Evolutionary conservation across 2,888 invertebrate species (phyloP).

Genomic region (Trachelus tabidus): DNA sequence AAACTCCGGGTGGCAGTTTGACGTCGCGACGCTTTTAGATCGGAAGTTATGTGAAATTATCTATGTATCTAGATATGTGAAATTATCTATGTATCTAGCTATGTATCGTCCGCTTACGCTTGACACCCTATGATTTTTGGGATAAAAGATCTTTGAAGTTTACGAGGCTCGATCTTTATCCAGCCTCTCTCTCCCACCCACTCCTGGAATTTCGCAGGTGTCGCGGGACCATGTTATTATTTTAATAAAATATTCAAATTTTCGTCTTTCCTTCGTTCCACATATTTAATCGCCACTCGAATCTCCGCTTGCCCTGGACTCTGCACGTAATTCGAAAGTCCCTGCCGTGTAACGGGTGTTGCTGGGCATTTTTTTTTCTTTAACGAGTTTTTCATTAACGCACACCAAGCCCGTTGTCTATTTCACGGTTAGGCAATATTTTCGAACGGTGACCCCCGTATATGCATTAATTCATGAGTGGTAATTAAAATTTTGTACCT

Average conservation of each 20-base stretch:
- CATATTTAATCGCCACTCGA: constrained; percentile 2
- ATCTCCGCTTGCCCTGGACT: constrained; percentile 11
- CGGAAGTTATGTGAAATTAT: too few species aligned
- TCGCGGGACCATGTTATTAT: too few species aligned
- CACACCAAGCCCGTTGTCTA: neutral
- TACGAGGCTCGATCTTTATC: neutral
- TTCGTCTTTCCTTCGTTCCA: too few species aligned
- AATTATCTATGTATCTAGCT: too few species aligned
- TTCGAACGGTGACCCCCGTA: constrained; percentile 29
- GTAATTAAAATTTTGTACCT: constrained; percentile 30
- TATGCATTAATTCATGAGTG: constrained; percentile 39
- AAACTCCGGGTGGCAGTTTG: too few species aligned
- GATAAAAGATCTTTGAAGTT: neutral
- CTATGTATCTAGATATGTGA: too few species aligned
- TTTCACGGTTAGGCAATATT: constrained; percentile 12
- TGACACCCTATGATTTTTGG: neutral
- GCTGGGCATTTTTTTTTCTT: neutral
- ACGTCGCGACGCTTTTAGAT: too few species aligned
- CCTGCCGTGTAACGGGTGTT: neutral
- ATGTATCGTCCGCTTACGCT: too few species aligned
- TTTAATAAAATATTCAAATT: too few species aligned
- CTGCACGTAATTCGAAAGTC: neutral
- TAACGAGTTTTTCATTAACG: neutral
- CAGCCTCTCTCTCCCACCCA: neutral
- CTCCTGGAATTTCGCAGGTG: too few species aligned